Conservation (phyloP, 1,140 invertebrate genomes). For the Cotesia chilonis region DNA sequence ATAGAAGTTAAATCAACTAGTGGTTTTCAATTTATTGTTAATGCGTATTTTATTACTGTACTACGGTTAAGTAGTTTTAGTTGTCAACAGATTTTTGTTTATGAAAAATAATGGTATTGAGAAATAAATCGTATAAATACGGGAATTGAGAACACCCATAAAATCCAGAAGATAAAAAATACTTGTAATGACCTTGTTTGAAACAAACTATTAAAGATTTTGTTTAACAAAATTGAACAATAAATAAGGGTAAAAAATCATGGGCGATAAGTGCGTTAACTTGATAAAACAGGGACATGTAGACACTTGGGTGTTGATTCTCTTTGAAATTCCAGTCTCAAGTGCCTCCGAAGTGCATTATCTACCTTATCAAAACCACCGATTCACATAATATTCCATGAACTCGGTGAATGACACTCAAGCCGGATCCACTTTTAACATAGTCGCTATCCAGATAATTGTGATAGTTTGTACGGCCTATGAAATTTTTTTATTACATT, state of each 20-base stretch:
- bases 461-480: background rate
- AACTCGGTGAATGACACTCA: constrained; percentile 32
- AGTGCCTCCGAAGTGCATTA: constrained; percentile 29
- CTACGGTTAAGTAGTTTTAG: no score
- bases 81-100: no score
- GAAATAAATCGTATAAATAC: background rate
- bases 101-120: no score
- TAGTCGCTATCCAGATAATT: constrained; percentile 20
- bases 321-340: constrained; percentile 6
- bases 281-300: constrained; percentile 12
- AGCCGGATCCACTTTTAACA: constrained; percentile 30
- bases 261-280: constrained; percentile 14
- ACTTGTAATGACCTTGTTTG: no score
- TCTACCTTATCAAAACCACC: constrained; percentile 33
- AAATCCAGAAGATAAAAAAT: no score
- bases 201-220: background rate
- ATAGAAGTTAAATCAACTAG: no score
- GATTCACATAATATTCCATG: constrained; percentile 34
- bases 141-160: background rate
- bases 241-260: background rate
- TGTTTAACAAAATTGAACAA: background rate
- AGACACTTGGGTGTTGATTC: constrained; percentile 5
- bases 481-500: background rate
- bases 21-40: no score
- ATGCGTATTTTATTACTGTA: no score